Evolutionary conservation across 2,797 vertebrate genomes (phyloP).

Genomic region (Sylvilagus floridanus): DNA sequence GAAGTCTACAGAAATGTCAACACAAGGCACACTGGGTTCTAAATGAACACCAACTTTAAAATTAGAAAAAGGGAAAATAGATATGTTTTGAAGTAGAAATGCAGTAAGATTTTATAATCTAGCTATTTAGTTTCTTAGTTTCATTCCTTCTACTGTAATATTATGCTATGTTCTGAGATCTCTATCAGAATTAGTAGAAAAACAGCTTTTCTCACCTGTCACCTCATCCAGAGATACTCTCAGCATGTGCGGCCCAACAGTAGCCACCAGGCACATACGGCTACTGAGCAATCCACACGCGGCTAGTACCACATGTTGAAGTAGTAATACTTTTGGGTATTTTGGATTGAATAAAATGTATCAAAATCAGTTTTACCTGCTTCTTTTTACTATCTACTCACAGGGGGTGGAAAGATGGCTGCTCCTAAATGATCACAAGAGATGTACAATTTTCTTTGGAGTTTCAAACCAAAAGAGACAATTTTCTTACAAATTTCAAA

Average conservation of each 20-base stretch:
- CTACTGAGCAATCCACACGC: not conserved
- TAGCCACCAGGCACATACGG: not conserved
- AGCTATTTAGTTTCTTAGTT: conserved; percentile 44
- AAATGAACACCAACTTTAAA: conserved; percentile 49
- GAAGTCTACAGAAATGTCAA: conserved; percentile 70
- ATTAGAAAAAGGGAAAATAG: conserved; percentile 52
- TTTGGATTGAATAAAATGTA: not conserved
- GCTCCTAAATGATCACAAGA: conserved; percentile 85
- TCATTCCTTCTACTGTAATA: not conserved
- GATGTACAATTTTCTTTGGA: conserved; percentile 76
- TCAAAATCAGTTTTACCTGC: not conserved
- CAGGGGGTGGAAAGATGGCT: conserved; percentile 83
- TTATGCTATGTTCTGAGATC: not conserved
- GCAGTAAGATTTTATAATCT: not conserved
- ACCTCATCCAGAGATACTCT: not conserved
- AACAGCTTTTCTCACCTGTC: conserved; percentile 8
- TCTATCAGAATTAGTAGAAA: conserved; percentile 25
- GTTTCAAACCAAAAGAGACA: conserved; percentile 79
- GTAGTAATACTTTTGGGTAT: not conserved
- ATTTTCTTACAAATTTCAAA: conserved; percentile 82
- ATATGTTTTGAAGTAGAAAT: conserved; percentile 54
- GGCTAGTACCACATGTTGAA: not conserved
- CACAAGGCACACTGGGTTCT: conserved; percentile 67
- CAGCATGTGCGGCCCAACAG: not conserved
- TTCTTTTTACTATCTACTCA: conserved; percentile 38